phyloP scores from a whole-genome alignment of 2,113 vertebrate genomes.

The Donacobius atricapilla region DNA sequence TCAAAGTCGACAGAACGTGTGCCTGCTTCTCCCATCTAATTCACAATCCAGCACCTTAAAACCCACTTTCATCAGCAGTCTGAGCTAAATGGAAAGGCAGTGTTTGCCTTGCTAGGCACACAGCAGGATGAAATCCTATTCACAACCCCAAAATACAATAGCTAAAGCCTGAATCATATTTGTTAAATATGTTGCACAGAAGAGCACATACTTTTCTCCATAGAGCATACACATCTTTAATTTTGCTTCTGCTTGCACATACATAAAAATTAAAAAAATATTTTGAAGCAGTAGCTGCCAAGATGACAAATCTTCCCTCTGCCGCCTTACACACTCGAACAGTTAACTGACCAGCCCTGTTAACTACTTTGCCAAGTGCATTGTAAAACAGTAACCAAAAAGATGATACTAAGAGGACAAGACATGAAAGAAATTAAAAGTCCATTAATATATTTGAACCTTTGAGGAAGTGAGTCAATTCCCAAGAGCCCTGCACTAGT shows the following conservation, averaged over 20 bases:
- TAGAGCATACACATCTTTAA: not conserved
- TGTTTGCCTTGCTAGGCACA: not conserved
- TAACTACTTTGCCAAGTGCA: not conserved
- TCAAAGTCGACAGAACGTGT: not conserved
- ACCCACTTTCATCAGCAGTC: not conserved
- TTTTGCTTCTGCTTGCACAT: not conserved
- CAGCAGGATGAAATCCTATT: not conserved
- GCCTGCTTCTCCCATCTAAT: not conserved
- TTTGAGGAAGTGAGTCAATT: slow-evolving; percentile 24
- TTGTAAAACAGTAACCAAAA: not conserved
- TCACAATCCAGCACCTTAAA: not conserved
- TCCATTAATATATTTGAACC: not conserved
- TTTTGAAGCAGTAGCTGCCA: not conserved
- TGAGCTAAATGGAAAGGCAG: not conserved
- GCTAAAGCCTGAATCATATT: not conserved
- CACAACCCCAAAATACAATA: not conserved
- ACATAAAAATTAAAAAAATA: not conserved
- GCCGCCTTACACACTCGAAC: not conserved
- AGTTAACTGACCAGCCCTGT: not conserved
- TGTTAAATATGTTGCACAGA: not conserved
- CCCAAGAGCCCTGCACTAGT: not conserved
- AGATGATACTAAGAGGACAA: not conserved
- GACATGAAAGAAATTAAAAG: not conserved
- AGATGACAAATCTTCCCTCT: not conserved
- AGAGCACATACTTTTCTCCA: not conserved